Evolutionary conservation across 2,888 invertebrate species (phyloP), one percentile per base, ranked within the genome.

Genomic region (Eucera pruinosa): DNA sequence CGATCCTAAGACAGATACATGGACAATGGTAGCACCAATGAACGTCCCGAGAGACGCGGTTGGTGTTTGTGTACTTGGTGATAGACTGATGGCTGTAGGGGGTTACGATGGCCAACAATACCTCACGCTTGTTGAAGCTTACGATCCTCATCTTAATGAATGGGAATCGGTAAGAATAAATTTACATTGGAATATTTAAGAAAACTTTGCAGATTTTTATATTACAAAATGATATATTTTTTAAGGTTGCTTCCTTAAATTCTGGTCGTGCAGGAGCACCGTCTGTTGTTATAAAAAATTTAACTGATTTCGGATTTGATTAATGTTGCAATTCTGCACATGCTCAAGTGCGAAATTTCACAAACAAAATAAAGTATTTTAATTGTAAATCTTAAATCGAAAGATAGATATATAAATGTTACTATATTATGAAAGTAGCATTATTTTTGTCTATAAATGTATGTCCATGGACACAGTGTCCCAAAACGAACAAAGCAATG

Each of bases 21-120:
- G 98, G 98, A 95, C 97, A 45, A 94, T 96, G 89, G 95, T 98
- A 52, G 96, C 97, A 25, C 95, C 96, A 5, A 95, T 98, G 88
- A 96, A 96, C 57, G 94, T 96, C 85, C 97, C 97, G 52, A 94
- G 98, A 41, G 98, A 98, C 93, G 97, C 97, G 5, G 96, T 98
- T 74, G 98, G 97, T 15, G 96, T 97, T 74, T 97, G 97, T 86
- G 93, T 97, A 43, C 94, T 98, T 13, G 98, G 97, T 1, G 96
- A 97, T 90, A 94, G 95, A 84, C 93, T 97, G 69, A 95, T 96
- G 58, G 97, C 97, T 45, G 96, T 97, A 25, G 98, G 98, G 25
- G 98, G 98, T 0, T 98, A 97, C 92, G 98, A 98, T 93, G 98
- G 98, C 30, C 96, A 96, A 88, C 95, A 96, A 86, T 98, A 97